A percentile compares a stretch with the other conserved stretches of the same genome.
phyloP scores from a whole-genome alignment of 2,797 vertebrate genomes.

The Gymnodraco acuticeps region DNA sequence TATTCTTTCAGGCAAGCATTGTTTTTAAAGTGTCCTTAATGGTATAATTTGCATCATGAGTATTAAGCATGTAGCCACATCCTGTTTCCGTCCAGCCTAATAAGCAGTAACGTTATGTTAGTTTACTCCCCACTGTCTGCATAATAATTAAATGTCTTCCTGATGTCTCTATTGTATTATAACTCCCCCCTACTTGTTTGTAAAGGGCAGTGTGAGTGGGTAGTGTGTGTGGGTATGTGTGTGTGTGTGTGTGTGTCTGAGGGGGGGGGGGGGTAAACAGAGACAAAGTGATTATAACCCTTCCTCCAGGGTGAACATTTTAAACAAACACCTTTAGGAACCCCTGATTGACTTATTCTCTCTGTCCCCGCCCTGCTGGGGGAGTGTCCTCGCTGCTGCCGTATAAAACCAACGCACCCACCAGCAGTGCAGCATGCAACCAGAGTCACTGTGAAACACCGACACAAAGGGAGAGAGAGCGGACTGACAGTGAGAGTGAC shows the following conservation, averaged over 20 bases:
- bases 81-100: background rate
- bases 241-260: conserved; percentile 11
- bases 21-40: no score
- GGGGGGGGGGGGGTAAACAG: conserved; percentile 25
- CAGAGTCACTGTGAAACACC: conserved; percentile 6
- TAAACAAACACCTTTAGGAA: conserved; percentile 83
- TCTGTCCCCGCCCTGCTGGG: conserved; percentile 40
- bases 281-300: conserved; percentile 64
- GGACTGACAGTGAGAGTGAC: conserved; percentile 9
- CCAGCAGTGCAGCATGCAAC: conserved; percentile 15
- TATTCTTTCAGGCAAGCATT: background rate
- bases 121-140: conserved; percentile 24
- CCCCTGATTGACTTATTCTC: conserved; percentile 54
- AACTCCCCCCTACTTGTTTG: conserved; percentile 9
- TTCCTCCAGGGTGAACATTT: conserved; percentile 70
- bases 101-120: background rate
- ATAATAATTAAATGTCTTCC: conserved; percentile 44
- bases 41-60: background rate
- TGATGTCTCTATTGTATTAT: conserved; percentile 56
- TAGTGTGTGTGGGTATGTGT: conserved; percentile 12
- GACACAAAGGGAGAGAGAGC: conserved; percentile 31
- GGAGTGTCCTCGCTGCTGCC: conserved; percentile 75
- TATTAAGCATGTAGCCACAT: background rate
- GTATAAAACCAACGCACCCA: conserved; percentile 84
- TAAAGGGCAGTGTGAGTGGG: conserved; percentile 8